Conservation (phyloP, 2,888 invertebrate genomes). For the Cheilosia pagana region DNA sequence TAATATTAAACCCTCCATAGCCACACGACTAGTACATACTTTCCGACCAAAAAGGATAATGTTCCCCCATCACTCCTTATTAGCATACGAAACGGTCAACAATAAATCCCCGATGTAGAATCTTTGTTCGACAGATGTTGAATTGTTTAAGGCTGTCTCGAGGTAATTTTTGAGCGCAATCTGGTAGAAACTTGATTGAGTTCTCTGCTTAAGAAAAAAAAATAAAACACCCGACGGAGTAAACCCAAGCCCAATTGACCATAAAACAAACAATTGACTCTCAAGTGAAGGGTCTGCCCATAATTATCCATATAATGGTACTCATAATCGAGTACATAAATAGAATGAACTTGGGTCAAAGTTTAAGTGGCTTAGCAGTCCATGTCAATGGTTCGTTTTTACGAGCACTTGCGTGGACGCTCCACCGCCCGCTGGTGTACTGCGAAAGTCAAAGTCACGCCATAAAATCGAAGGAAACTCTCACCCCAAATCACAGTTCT, state of each 20-base stretch:
- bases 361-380: background rate
- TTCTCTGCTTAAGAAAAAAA: background rate
- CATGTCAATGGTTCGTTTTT: no score
- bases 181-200: background rate
- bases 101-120: background rate
- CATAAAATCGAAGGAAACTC: background rate
- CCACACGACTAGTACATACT: background rate
- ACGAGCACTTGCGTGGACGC: no score
- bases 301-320: background rate
- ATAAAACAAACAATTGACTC: conserved; percentile 4
- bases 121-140: background rate
- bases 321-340: background rate
- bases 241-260: background rate
- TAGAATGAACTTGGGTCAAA: background rate
- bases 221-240: background rate
- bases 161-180: background rate
- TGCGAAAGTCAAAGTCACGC: background rate
- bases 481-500: background rate
- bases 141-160: no score
- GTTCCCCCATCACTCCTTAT: conserved; percentile 15
- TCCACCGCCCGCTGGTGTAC: background rate
- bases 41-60: conserved; percentile 9
- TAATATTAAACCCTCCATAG: background rate
- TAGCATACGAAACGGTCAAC: conserved; percentile 9
- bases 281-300: background rate